Evolutionary conservation across 1,140 invertebrate genomes (phyloP).

Genomic region (Diabrotica undecimpunctata): DNA sequence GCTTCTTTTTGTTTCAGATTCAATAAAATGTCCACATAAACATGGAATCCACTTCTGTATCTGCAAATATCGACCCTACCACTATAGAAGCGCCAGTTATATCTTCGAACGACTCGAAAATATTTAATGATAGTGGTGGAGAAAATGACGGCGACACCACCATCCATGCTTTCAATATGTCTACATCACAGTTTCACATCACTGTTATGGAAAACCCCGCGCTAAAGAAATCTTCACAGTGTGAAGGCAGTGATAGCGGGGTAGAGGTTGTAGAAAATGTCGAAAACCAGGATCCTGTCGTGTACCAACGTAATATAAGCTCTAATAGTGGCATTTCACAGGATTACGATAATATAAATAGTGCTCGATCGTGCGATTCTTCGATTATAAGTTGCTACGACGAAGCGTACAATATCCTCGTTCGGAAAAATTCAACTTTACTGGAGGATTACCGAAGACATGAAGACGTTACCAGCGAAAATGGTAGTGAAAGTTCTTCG

Average conservation of each 20-base stretch:
- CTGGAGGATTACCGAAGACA: slow-evolving; percentile 47
- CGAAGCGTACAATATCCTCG: slow-evolving; percentile 54
- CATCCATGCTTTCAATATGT: slow-evolving; percentile 37
- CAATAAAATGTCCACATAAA: neutral
- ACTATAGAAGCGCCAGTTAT: neutral
- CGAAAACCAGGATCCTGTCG: slow-evolving; percentile 49
- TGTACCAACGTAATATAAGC: slow-evolving; percentile 51
- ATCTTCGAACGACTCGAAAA: neutral
- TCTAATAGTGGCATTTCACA: slow-evolving; percentile 60
- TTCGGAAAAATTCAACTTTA: slow-evolving; percentile 50
- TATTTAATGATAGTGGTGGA: slow-evolving; percentile 19
- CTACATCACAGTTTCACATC: slow-evolving; percentile 22
- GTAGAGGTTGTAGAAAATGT: slow-evolving; percentile 65
- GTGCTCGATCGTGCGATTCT: slow-evolving; percentile 63
- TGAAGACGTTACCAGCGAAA: slow-evolving; percentile 60
- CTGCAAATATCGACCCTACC: neutral
- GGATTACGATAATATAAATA: slow-evolving; percentile 56
- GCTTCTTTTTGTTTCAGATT: neutral
- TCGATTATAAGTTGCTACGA: slow-evolving; percentile 71
- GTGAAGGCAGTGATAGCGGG: slow-evolving; percentile 74
- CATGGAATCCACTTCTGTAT: slow-evolving; percentile 7
- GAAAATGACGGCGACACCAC: slow-evolving; percentile 32
- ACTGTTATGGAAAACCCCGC: slow-evolving; percentile 38
- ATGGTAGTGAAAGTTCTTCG: slow-evolving; percentile 73
- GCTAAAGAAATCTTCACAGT: slow-evolving; percentile 24